These are phyloP conservation scores for Pemphredon lugubris DNA, from an alignment of 2,888 invertebrate genomes.

Conservation along the genomic window DNA sequence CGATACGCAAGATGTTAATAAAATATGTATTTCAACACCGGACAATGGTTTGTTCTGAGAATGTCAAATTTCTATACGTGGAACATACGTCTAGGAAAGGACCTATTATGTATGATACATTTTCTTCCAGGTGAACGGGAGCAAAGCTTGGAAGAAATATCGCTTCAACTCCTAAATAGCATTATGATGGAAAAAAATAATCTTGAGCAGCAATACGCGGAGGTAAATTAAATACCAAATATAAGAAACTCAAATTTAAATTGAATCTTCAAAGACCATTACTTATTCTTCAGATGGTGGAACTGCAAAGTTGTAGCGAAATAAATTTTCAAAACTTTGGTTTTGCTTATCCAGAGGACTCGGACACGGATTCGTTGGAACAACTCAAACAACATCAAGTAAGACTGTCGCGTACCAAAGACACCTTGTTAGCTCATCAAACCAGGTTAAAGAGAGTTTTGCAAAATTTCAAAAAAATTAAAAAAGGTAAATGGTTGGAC, in stretches of 20 bases:
- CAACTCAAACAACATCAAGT: slow-evolving; percentile 86
- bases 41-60: slow-evolving; percentile 65
- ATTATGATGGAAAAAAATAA: slow-evolving; percentile 87
- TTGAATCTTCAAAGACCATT: slow-evolving; percentile 2
- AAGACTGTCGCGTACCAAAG: slow-evolving; percentile 85
- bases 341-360: slow-evolving; percentile 84
- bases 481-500: slow-evolving; percentile 70
- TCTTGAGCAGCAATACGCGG: slow-evolving; percentile 85
- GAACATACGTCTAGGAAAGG: background rate
- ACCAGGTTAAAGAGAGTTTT: slow-evolving; percentile 83
- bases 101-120: background rate
- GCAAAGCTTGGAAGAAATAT: slow-evolving; percentile 89
- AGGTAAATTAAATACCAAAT: slow-evolving; percentile 62
- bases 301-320: slow-evolving; percentile 84
- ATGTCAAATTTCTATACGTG: background rate
- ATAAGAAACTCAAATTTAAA: slow-evolving; percentile 7
- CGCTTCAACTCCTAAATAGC: slow-evolving; percentile 87
- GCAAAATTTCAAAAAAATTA: slow-evolving; percentile 80
- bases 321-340: slow-evolving; percentile 85
- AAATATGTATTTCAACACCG: slow-evolving; percentile 47
- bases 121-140: slow-evolving; percentile 68
- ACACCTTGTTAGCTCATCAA: slow-evolving; percentile 85
- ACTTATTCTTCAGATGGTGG: slow-evolving; percentile 83
- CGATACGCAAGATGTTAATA: slow-evolving; percentile 53
- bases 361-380: slow-evolving; percentile 84